These are phyloP conservation scores for Numenius phaeopus DNA, from an alignment of 2,797 vertebrate species.

Conservation along the genomic window DNA sequence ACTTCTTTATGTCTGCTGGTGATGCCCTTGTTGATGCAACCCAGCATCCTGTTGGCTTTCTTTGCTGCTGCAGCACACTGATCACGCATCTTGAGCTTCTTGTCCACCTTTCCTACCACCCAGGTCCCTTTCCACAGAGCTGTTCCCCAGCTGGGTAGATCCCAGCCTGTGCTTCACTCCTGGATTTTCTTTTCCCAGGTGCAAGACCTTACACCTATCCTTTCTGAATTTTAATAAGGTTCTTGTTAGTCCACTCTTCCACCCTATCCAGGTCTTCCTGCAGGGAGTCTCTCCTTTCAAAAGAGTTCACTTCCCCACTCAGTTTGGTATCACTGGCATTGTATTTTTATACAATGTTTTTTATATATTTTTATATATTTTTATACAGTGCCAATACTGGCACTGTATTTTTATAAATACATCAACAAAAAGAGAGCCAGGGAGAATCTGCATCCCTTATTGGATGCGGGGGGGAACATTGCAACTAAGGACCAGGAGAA, in stretches of 20 bases:
- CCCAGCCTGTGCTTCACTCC: background rate
- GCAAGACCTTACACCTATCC: background rate
- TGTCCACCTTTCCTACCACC: no score
- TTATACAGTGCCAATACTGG: no score
- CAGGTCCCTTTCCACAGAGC: background rate
- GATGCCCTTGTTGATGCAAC: background rate
- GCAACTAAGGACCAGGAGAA: no score
- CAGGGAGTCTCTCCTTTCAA: background rate
- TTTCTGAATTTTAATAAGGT: background rate
- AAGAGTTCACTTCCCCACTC: background rate
- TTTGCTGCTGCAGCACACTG: background rate
- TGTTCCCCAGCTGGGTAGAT: background rate
- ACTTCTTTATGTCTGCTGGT: background rate
- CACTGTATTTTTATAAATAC: no score
- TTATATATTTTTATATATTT: no score
- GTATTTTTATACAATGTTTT: no score
- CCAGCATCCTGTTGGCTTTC: background rate
- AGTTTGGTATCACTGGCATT: no score
- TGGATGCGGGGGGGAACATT: no score
- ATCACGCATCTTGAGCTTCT: background rate
- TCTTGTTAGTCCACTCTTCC: background rate
- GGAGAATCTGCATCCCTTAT: no score
- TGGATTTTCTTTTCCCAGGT: background rate
- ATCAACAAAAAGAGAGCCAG: no score
- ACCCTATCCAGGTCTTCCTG: background rate